A percentile compares a stretch with the other conserved stretches of the same genome.
phyloP scores from a whole-genome alignment of 2,113 vertebrate species.

The Isichthys henryi region DNA sequence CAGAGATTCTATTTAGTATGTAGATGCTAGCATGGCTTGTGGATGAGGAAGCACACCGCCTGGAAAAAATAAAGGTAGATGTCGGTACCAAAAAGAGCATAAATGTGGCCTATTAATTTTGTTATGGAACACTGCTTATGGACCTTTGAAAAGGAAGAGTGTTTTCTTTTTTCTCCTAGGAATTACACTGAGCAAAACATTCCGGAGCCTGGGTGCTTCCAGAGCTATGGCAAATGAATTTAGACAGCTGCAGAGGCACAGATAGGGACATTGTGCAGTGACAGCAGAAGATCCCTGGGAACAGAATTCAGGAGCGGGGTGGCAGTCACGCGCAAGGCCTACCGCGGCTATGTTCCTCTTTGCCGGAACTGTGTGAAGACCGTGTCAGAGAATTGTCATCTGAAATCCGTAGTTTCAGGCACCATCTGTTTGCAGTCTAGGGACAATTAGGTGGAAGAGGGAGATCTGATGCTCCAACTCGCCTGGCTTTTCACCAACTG shows the following conservation, averaged over 20 bases:
- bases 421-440: slow-evolving; percentile 37
- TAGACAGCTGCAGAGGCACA: slow-evolving; percentile 54
- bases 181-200: slow-evolving; percentile 36
- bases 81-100: not conserved
- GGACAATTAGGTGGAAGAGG: slow-evolving; percentile 28
- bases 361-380: slow-evolving; percentile 27
- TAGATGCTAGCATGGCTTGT: not conserved
- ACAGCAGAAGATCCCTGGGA: slow-evolving; percentile 39
- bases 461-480: not conserved
- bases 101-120: slow-evolving; percentile 23
- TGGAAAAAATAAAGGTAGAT: not conserved
- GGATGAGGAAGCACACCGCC: not conserved
- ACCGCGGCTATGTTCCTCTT: slow-evolving; percentile 12
- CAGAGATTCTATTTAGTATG: not conserved
- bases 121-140: slow-evolving; percentile 22
- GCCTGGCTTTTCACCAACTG: not conserved
- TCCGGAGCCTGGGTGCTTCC: slow-evolving; percentile 33
- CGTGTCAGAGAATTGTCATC: slow-evolving; percentile 27
- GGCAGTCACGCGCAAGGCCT: slow-evolving; percentile 39
- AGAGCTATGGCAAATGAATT: slow-evolving; percentile 48
- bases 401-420: slow-evolving; percentile 6
- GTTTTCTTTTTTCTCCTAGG: slow-evolving; percentile 11
- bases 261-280: slow-evolving; percentile 49
- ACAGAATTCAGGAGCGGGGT: slow-evolving; percentile 22
- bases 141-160: slow-evolving; percentile 28